Evolutionary conservation across 2,113 vertebrate species (phyloP).

Genomic region (Lophochroa leadbeateri): DNA sequence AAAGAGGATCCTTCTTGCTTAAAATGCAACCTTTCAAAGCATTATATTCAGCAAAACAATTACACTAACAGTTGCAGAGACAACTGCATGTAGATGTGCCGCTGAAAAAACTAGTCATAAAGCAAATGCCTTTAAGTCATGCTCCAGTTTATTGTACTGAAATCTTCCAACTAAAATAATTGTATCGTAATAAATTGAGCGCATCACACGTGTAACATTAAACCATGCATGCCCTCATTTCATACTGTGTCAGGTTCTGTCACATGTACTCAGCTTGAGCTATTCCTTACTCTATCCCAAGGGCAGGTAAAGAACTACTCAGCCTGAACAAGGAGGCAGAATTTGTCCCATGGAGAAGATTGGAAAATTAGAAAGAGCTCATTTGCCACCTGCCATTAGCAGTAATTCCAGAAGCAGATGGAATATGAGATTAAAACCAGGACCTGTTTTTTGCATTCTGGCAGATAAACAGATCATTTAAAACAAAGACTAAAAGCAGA

Average conservation of each 20-base stretch:
- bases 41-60: not conserved
- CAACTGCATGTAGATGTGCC: not conserved
- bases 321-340: slow-evolving; percentile 6
- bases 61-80: not conserved
- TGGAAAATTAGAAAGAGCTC: slow-evolving; percentile 27
- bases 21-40: not conserved
- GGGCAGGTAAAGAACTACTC: not conserved
- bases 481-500: not conserved
- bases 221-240: not conserved
- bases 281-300: not conserved
- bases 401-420: slow-evolving; percentile 59
- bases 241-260: not conserved
- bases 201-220: not conserved
- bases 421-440: slow-evolving; percentile 58
- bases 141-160: not conserved
- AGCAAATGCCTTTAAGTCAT: not conserved
- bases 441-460: not conserved
- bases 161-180: not conserved
- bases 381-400: slow-evolving; percentile 57
- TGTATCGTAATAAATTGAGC: not conserved
- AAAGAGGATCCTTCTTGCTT: not conserved
- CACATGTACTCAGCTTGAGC: not conserved
- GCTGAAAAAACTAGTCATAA: not conserved
- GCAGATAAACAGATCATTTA: slow-evolving; percentile 20
- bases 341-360: slow-evolving; percentile 41